phyloP scores from a whole-genome alignment of 2,797 vertebrate species.

The Eulemur mongoz region DNA sequence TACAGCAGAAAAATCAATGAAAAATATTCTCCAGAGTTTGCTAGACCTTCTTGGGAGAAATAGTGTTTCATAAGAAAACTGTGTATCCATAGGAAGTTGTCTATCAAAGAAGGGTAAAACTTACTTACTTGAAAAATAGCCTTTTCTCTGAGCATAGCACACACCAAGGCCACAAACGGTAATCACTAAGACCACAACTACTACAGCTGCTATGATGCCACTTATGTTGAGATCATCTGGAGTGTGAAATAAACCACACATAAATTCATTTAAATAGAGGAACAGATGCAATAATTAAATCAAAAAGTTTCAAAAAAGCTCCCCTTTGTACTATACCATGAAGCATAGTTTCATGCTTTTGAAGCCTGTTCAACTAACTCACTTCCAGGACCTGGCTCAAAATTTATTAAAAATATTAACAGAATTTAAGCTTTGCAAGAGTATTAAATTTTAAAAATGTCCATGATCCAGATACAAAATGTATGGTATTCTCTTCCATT shows the following conservation, averaged over 20 bases:
- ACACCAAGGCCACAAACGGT: constrained; percentile 89
- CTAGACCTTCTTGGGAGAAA: not conserved
- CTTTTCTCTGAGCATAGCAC: constrained; percentile 92
- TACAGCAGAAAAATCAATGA: constrained; percentile 12
- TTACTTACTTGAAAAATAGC: constrained; percentile 95
- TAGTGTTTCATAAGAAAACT: not conserved
- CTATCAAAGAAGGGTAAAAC: not conserved
- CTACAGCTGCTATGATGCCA: constrained; percentile 88
- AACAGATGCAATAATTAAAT: not conserved
- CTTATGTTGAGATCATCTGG: constrained; percentile 94
- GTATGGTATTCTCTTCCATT: not conserved
- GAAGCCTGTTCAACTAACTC: not conserved
- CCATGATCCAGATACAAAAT: constrained; percentile 10
- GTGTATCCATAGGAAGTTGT: not conserved
- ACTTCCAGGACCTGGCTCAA: not conserved
- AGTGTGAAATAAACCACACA: constrained; percentile 62
- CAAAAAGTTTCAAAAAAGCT: not conserved
- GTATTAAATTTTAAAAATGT: not conserved
- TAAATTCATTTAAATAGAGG: not conserved
- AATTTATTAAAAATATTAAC: constrained; percentile 1
- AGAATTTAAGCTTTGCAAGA: constrained; percentile 1
- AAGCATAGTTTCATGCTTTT: not conserved
- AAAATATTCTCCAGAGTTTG: not conserved
- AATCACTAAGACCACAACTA: constrained; percentile 89
- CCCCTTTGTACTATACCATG: not conserved